Evolutionary conservation across 2,113 vertebrate species (phyloP).

Genomic region (Tupaia chinensis): DNA sequence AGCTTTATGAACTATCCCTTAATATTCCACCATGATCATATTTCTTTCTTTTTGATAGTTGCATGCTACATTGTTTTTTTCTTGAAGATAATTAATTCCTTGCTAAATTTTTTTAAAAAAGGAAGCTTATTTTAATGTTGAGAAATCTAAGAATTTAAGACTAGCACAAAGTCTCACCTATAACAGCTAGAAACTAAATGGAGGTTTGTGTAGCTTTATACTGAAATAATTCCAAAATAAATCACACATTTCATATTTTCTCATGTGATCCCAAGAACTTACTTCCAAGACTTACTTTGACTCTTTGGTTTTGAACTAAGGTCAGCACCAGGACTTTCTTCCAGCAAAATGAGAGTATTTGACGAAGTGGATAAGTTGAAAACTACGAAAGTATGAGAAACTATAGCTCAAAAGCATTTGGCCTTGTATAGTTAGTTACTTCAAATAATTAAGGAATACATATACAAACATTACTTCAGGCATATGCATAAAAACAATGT

Average conservation of each 20-base stretch:
- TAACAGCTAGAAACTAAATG: not conserved
- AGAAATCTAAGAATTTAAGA: conserved; percentile 19
- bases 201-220: not conserved
- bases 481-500: not conserved
- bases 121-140: not conserved
- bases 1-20: not conserved
- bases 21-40: not conserved
- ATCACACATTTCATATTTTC: not conserved
- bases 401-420: not conserved
- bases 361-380: not conserved
- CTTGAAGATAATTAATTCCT: not conserved
- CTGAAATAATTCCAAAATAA: not conserved
- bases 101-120: conserved; percentile 28
- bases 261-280: not conserved
- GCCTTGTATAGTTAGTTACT: not conserved
- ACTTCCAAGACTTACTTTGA: not conserved
- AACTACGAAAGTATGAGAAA: not conserved
- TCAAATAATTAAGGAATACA: conserved; percentile 18
- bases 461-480: not conserved
- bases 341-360: not conserved
- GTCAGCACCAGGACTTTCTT: not conserved
- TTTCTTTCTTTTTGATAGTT: not conserved
- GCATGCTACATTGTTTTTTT: not conserved
- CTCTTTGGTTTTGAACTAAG: not conserved
- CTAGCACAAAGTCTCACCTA: not conserved